Evolutionary conservation across 2,113 vertebrate species (phyloP).

Genomic region (Accipiter virgatus): DNA sequence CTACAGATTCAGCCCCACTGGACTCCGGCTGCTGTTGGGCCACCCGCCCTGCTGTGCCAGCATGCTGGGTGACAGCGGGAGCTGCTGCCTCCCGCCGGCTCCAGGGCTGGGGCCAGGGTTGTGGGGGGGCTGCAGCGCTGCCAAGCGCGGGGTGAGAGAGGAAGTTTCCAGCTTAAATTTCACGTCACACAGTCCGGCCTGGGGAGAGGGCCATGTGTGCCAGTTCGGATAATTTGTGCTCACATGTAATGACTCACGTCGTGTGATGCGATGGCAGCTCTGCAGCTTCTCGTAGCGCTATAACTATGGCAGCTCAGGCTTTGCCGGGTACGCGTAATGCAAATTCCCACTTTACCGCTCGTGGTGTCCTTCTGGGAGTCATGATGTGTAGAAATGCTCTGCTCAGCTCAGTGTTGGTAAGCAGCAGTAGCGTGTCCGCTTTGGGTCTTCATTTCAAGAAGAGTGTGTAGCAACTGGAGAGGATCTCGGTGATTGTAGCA

Average conservation of each 20-base stretch:
- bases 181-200: fast-evolving
- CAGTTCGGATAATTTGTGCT: fast-evolving
- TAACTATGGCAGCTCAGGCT: neutral
- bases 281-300: fast-evolving
- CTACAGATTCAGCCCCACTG: fast-evolving
- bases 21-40: fast-evolving
- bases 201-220: neutral
- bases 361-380: fast-evolving
- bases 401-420: neutral
- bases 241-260: fast-evolving
- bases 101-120: too few relatives aligned
- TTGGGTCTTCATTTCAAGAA: neutral
- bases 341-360: fast-evolving
- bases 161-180: neutral
- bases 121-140: neutral
- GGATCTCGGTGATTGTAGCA: neutral
- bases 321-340: neutral
- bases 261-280: neutral
- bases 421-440: neutral
- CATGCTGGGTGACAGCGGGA: fast-evolving
- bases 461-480: neutral
- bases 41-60: fast-evolving
- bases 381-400: fast-evolving
- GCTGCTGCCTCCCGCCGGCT: neutral
- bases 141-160: fast-evolving